Conservation (phyloP, 2,888 invertebrate genomes). For the Nephrotoma guestfalica region DNA sequence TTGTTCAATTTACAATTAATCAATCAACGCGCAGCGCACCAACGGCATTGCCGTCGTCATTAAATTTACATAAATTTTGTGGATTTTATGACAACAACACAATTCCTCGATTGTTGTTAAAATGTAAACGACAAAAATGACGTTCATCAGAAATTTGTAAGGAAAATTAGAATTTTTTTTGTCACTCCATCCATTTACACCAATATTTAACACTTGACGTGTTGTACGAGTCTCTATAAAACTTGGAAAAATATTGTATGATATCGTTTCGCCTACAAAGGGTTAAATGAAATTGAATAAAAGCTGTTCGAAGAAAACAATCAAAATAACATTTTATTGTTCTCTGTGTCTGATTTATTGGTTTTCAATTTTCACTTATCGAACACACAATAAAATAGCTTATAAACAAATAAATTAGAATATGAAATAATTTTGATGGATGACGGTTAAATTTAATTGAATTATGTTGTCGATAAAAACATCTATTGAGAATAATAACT, state of each 20-base stretch:
- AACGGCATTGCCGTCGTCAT: background rate
- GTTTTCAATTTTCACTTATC: background rate
- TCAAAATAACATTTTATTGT: background rate
- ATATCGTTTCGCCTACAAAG: background rate
- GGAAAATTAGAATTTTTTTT: background rate
- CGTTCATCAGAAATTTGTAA: background rate
- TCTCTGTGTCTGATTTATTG: background rate
- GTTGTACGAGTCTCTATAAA: background rate
- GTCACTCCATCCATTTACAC: background rate
- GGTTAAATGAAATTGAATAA: background rate
- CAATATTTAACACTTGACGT: background rate
- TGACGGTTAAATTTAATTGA: background rate
- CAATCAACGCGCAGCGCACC: background rate
- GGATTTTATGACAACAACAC: background rate
- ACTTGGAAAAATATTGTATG: background rate
- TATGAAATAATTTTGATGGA: background rate
- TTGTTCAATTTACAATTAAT: background rate
- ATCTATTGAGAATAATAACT: too few species aligned
- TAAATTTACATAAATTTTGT: background rate
- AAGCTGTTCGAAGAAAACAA: background rate
- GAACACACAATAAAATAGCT: background rate
- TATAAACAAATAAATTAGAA: background rate
- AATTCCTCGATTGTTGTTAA: too few species aligned
- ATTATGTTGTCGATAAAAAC: background rate
- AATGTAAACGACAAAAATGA: background rate